These are phyloP conservation scores for Trichopria drosophilae DNA, from an alignment of 2,888 invertebrate species.

Conservation along the genomic window DNA sequence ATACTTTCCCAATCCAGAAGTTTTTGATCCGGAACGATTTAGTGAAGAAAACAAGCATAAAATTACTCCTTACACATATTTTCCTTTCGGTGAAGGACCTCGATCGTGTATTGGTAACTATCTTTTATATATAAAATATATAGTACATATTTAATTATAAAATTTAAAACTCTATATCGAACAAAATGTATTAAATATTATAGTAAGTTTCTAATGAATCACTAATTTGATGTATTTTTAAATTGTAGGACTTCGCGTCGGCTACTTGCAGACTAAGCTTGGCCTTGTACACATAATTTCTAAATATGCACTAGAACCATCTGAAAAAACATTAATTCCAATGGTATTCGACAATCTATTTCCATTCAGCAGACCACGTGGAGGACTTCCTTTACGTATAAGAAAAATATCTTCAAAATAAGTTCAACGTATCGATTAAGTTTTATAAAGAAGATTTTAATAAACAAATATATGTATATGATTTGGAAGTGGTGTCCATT, in stretches of 20 bases:
- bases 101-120: conserved; percentile 51
- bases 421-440: no score
- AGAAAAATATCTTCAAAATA: no score
- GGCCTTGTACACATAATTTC: conserved; percentile 42
- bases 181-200: no score
- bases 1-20: conserved; percentile 53
- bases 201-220: no score
- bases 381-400: conserved; percentile 40
- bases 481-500: no score
- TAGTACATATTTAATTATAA: no score
- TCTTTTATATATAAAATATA: no score
- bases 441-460: no score
- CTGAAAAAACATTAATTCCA: conserved; percentile 41
- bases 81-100: conserved; percentile 54
- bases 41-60: conserved; percentile 47
- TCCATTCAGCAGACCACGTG: conserved; percentile 33
- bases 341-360: conserved; percentile 38
- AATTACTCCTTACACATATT: conserved; percentile 40
- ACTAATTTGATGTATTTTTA: no score
- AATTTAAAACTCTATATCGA: no score
- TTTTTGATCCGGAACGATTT: conserved; percentile 57
- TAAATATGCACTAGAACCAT: conserved; percentile 40
- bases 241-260: conserved; percentile 43
- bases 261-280: conserved; percentile 45
- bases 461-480: no score